Evolutionary conservation across 2,888 invertebrate genomes (phyloP).

Genomic region (Ferdinandea cuprea): DNA sequence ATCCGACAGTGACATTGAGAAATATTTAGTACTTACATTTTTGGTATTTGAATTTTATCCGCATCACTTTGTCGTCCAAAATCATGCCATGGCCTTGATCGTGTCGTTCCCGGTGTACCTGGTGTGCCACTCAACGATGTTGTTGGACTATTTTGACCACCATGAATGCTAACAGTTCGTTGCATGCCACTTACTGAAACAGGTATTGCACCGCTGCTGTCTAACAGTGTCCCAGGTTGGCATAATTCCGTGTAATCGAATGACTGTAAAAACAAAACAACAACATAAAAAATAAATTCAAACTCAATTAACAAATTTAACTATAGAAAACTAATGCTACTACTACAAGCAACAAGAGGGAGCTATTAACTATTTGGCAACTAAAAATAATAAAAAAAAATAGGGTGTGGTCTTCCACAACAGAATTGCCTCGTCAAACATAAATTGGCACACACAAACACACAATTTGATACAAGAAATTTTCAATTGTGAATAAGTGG

Average conservation of each 20-base stretch:
- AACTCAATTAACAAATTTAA: conserved; percentile 28
- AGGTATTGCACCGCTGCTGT: conserved; percentile 84
- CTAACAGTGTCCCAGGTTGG: conserved; percentile 86
- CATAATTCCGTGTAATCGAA: conserved; percentile 97
- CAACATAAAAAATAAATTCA: conserved; percentile 27
- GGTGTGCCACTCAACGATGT: conserved; percentile 85
- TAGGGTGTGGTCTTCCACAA: conserved; percentile 23
- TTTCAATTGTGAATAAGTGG: conserved; percentile 53
- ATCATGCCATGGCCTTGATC: conserved; percentile 96
- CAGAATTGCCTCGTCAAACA: conserved; percentile 40
- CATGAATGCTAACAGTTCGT: conserved; percentile 84
- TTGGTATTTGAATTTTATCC: conserved; percentile 98
- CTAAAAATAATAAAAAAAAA: no score
- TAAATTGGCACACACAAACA: conserved; percentile 69
- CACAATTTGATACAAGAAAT: conserved; percentile 50
- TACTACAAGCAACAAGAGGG: conserved; percentile 51
- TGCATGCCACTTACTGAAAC: conserved; percentile 84
- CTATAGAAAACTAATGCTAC: conserved; percentile 1
- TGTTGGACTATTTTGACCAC: conserved; percentile 83
- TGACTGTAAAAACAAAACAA: conserved; percentile 85
- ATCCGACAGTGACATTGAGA: background rate
- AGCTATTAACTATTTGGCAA: conserved; percentile 57
- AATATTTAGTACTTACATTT: conserved; percentile 95
- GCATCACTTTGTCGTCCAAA: conserved; percentile 96
- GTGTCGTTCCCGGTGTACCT: conserved; percentile 85